Evolutionary conservation across 2,888 invertebrate species (phyloP).

Genomic region (Craniophora ligustri): DNA sequence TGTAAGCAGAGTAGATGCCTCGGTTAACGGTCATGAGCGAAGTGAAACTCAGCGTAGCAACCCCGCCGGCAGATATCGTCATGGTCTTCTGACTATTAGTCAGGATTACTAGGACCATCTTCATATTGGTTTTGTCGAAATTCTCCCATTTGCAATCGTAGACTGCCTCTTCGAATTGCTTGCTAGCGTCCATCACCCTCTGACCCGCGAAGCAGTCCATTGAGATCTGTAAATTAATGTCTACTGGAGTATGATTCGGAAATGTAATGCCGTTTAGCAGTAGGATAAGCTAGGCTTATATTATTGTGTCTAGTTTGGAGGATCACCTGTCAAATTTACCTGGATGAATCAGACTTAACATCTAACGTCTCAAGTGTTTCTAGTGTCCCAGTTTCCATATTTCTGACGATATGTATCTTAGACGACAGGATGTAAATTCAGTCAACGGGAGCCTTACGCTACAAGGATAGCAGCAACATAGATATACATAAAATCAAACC

Average conservation of each 20-base stretch:
- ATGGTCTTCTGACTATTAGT: slow-evolving; percentile 71
- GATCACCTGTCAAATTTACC: too few species aligned
- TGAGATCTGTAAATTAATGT: slow-evolving; percentile 49
- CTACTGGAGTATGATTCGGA: too few species aligned
- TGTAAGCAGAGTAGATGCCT: slow-evolving; percentile 73
- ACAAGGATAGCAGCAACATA: too few species aligned
- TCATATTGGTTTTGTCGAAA: slow-evolving; percentile 68
- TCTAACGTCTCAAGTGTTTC: too few species aligned
- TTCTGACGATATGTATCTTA: too few species aligned
- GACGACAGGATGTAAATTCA: too few species aligned
- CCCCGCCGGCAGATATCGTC: slow-evolving; percentile 71
- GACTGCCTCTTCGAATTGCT: slow-evolving; percentile 65
- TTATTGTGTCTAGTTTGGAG: too few species aligned
- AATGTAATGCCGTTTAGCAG: too few species aligned
- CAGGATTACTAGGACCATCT: slow-evolving; percentile 67
- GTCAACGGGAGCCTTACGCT: too few species aligned
- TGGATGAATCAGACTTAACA: too few species aligned
- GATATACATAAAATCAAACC: slow-evolving; percentile 51
- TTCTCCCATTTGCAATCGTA: slow-evolving; percentile 77
- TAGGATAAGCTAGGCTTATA: too few species aligned
- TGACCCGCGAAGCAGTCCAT: slow-evolving; percentile 75
- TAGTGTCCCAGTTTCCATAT: too few species aligned
- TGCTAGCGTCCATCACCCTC: slow-evolving; percentile 68
- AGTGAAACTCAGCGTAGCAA: slow-evolving; percentile 63
- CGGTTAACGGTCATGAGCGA: slow-evolving; percentile 69